These are phyloP conservation scores for Phyto melanocephala DNA, from an alignment of 2,888 invertebrate genomes.

Conservation along the genomic window DNA sequence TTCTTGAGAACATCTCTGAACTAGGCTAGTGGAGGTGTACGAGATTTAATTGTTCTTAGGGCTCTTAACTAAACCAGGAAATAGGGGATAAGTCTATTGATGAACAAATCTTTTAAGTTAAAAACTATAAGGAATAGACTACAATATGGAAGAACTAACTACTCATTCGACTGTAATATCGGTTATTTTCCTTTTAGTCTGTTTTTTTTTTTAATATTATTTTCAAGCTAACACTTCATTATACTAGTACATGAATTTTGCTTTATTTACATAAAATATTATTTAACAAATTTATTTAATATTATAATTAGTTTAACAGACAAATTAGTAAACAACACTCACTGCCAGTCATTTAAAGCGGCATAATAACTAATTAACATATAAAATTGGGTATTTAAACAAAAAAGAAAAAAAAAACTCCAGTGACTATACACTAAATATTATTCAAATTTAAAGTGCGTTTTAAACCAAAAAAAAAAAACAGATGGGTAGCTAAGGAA, in stretches of 20 bases:
- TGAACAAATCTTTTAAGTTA: too few relatives aligned
- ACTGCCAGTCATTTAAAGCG: slow-evolving; percentile 31
- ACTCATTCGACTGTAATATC: too few relatives aligned
- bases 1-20: too few relatives aligned
- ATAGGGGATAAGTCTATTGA: too few relatives aligned
- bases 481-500: neutral
- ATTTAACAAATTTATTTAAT: slow-evolving; percentile 50
- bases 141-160: too few relatives aligned
- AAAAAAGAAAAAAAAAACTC: too few relatives aligned
- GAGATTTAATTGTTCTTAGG: too few relatives aligned
- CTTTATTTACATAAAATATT: slow-evolving; percentile 22
- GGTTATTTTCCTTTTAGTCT: too few relatives aligned
- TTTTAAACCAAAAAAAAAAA: neutral
- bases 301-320: slow-evolving; percentile 58
- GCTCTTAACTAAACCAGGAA: too few relatives aligned
- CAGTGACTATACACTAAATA: neutral
- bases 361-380: slow-evolving; percentile 57
- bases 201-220: neutral
- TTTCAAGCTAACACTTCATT: neutral
- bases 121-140: too few relatives aligned
- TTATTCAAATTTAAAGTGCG: neutral
- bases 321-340: slow-evolving; percentile 29
- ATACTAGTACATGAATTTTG: neutral
- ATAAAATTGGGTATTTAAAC: slow-evolving; percentile 28
- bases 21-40: too few relatives aligned